A percentile compares a stretch with the other conserved stretches of the same genome.
Conservation (phyloP, 2,797 vertebrate genomes). For the Lycodopsis pacificus region DNA sequence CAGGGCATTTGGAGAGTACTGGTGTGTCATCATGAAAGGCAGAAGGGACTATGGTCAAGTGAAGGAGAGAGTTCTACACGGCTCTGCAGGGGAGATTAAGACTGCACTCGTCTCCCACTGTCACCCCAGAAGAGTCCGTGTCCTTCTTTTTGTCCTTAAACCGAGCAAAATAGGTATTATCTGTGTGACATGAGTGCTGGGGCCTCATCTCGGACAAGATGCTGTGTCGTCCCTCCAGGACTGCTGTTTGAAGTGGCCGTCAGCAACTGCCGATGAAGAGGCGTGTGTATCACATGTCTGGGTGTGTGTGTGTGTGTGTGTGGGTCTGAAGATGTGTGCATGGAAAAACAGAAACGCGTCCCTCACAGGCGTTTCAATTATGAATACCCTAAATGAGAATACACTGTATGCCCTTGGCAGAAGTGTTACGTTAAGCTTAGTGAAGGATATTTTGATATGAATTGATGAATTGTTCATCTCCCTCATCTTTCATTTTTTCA, state of each 20-base stretch:
- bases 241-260: conserved; percentile 46
- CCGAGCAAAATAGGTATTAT: conserved; percentile 44
- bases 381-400: conserved; percentile 36
- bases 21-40: conserved; percentile 66
- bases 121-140: conserved; percentile 14
- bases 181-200: conserved; percentile 22
- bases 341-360: not conserved
- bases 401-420: conserved; percentile 30
- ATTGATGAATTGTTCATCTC: conserved; percentile 47
- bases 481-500: conserved; percentile 47
- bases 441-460: conserved; percentile 40
- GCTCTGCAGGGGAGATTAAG: conserved; percentile 55
- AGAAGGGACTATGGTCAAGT: conserved; percentile 56
- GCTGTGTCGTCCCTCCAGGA: conserved; percentile 33
- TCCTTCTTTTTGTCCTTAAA: conserved; percentile 35
- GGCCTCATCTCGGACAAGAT: conserved; percentile 23
- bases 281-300: conserved; percentile 2
- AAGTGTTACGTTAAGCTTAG: not conserved
- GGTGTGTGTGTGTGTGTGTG: conserved; percentile 11
- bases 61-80: conserved; percentile 53
- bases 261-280: conserved; percentile 21
- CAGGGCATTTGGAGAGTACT: conserved; percentile 57
- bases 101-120: conserved; percentile 38
- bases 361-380: conserved; percentile 22
- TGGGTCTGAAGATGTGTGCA: conserved; percentile 11